phyloP scores from a whole-genome alignment of 2,113 vertebrate genomes.

The Gracilinanus agilis region DNA sequence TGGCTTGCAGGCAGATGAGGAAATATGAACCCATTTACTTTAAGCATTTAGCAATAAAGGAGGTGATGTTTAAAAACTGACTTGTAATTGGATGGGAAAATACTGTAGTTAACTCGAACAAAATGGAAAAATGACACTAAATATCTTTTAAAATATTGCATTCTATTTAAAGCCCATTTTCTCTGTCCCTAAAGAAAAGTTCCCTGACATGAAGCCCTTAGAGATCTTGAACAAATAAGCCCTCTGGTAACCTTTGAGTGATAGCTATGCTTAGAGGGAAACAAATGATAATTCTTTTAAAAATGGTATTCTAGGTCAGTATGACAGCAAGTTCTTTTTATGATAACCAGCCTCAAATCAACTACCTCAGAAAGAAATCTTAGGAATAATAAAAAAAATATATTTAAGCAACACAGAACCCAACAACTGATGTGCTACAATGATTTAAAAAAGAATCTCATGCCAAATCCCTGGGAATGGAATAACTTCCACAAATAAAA shows the following conservation, averaged over 20 bases:
- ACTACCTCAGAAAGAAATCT: constrained; percentile 42
- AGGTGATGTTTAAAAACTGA: background rate
- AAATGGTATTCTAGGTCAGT: background rate
- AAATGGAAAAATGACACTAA: background rate
- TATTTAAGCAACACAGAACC: background rate
- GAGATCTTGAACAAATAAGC: constrained; percentile 9
- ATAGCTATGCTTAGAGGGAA: background rate
- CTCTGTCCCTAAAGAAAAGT: background rate
- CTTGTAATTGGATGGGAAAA: background rate
- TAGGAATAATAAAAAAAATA: constrained; percentile 47
- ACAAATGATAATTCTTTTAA: background rate
- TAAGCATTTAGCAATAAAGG: background rate
- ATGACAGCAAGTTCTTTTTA: background rate
- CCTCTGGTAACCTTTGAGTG: background rate
- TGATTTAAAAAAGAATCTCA: constrained; percentile 45
- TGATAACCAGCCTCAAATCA: constrained; percentile 41
- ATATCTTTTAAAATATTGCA: background rate
- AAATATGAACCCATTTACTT: background rate
- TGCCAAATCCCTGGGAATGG: constrained; percentile 34
- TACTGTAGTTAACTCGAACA: background rate
- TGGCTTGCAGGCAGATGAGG: background rate
- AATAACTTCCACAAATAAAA: background rate
- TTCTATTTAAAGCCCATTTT: background rate
- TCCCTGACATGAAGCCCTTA: background rate
- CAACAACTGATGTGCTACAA: constrained; percentile 25